Evolutionary conservation across 2,888 invertebrate species (phyloP), one percentile per base, ranked within the genome.

Genomic region (Caenorhabditis imperialis): DNA sequence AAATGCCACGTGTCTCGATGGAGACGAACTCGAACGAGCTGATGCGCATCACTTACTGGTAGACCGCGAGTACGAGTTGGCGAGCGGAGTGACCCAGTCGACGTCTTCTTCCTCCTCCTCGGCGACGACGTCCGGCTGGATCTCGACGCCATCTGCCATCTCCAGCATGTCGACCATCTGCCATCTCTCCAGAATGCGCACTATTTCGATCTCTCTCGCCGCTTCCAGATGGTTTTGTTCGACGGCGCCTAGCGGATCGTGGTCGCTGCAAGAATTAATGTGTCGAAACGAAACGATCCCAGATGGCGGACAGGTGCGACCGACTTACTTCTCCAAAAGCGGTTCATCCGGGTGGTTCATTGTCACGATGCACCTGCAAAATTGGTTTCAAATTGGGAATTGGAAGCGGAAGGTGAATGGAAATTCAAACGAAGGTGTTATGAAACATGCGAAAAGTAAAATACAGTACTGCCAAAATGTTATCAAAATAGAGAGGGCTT

Each of bases 61-160:
- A 35, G 53, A 30, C 48, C 51, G 44, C 12, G 45, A 37, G 51
- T 54, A 63, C 38, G 25, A 18, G 27, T 37, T 37, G 4, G 57
- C 22, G 42, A 72, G 47, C 47, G 65, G 58, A 22, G 53, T 33
- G 44, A 47, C 58, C 72, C 72, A 72, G 40, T 73, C 73, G 18
- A 60, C 42, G 38, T 60, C 63, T 18, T 53, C 72, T 10, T 69
- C 69, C 22, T 42, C 35, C 27, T 51, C 54, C 8, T 37, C 70
- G 30, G 27, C 53, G 12, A 25, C 40, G n/a, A 53, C 53, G 37
- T 37, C 50, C 16, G 50, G 50, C 8, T 33, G 63, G 42, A 65
- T 55, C 63, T 38, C 47, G 47, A 44, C 55, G 27, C 40, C 65
- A 65, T 65, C 65, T 65, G 65, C 55, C 48, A 35, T 4, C n/a